Evolutionary conservation across 2,888 invertebrate genomes (phyloP).

Genomic region (Amitus sp.): DNA sequence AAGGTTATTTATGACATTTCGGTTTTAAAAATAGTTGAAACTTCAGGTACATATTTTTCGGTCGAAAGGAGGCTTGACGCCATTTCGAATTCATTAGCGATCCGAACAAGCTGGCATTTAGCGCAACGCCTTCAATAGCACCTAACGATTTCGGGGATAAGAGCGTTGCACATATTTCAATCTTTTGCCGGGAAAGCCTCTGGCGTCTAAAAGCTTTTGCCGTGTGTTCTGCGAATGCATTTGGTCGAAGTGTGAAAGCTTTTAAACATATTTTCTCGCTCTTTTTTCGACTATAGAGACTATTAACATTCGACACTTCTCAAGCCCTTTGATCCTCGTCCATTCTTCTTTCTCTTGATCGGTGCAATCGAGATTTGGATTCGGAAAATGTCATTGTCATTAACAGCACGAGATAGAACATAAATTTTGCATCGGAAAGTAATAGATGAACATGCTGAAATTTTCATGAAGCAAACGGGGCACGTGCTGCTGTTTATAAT

Average conservation of each 20-base stretch:
- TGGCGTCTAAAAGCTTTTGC: conserved; percentile 40
- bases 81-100: conserved; percentile 19
- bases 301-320: conserved; percentile 29
- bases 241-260: conserved; percentile 39
- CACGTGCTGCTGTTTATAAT: conserved; percentile 29
- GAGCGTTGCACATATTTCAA: conserved; percentile 33
- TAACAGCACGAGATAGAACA: too few species aligned
- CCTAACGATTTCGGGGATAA: conserved; percentile 37
- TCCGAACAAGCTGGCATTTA: conserved; percentile 33
- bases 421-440: too few species aligned
- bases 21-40: too few species aligned
- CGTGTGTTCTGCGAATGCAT: conserved; percentile 36
- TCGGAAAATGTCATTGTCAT: background rate
- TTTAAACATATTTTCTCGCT: conserved; percentile 40
- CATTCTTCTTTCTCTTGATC: background rate
- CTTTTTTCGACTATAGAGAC: conserved; percentile 25
- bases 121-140: conserved; percentile 36
- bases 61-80: too few species aligned
- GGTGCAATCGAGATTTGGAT: background rate
- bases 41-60: too few species aligned
- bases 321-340: conserved; percentile 9
- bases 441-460: background rate
- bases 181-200: conserved; percentile 35
- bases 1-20: too few species aligned
- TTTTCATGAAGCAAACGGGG: background rate